These are phyloP conservation scores for Acrobasis repandana DNA, from an alignment of 2,888 invertebrate species.

Conservation along the genomic window DNA sequence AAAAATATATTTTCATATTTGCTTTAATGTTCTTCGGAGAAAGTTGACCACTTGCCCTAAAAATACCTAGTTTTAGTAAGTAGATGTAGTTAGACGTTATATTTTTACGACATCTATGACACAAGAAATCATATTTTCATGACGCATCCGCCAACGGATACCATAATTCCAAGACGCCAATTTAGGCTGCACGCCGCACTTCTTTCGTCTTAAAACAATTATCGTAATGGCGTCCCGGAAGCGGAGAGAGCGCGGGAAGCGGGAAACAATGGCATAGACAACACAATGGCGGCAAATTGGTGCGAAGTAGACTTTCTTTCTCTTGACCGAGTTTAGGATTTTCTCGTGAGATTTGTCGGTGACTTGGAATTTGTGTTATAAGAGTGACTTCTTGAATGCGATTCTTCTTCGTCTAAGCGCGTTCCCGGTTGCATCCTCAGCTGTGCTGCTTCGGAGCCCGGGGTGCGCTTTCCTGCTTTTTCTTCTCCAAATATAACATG, in stretches of 20 bases:
- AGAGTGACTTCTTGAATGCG: too few relatives aligned
- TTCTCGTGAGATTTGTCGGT: conserved; percentile 11
- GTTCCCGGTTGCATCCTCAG: too few relatives aligned
- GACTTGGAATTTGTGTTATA: neutral
- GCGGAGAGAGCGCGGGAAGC: conserved; percentile 26
- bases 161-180: conserved; percentile 9
- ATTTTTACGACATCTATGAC: neutral
- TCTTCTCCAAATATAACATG: too few relatives aligned
- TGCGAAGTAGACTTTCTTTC: conserved; percentile 17
- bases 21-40: too few relatives aligned
- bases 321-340: conserved; percentile 14
- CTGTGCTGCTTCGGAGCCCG: too few relatives aligned
- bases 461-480: too few relatives aligned
- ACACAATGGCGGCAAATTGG: conserved; percentile 22
- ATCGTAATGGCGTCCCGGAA: conserved; percentile 26
- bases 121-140: conserved; percentile 3
- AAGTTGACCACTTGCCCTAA: too few relatives aligned
- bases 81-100: neutral
- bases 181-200: conserved; percentile 13
- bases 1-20: too few relatives aligned
- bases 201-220: conserved; percentile 24
- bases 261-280: conserved; percentile 16
- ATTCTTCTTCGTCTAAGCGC: too few relatives aligned
- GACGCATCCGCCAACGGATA: conserved; percentile 5
- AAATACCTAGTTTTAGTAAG: too few relatives aligned